Evolutionary conservation across 2,888 invertebrate species (phyloP), one percentile per base, ranked within the genome.

Genomic region (Dynastes hyllus): DNA sequence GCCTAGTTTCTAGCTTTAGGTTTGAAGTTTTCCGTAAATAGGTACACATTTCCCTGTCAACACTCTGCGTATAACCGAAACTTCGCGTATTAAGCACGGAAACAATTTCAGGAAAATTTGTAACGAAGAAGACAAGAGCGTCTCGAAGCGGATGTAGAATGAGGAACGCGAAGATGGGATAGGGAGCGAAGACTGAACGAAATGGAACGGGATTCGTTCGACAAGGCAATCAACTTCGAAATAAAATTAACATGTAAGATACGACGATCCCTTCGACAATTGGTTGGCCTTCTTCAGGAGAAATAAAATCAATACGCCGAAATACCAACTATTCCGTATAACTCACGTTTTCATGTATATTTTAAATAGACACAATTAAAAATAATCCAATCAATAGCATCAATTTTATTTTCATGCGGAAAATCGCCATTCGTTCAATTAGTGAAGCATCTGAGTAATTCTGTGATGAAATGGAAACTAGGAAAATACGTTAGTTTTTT

Each of bases 101-200:
- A 80, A 80, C 78, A 78, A 76, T 80, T 80, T 80, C 80, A 75
- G 78, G 73, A 80, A 78, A 80, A 76, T 73, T 78, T 73, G 77
- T 32, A 71, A 58, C 55, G 58, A 71, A 71, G 71, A 2, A 55
- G 71, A 55, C 55, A 22, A 58, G 37, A 37, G 37, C 51, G 69
- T 22, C 22, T 16, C 51, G 27, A 51, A 69, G 51, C 29, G 51
- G 63, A 63, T 63, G 63, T 63, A 69, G n/a, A 69, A 22, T 27
- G 66, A 66, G 45, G 29, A 45, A 61, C 61, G 29, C 22, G 11
- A 37, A 27, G 32, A 63, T 32, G 37, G 27, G 73, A 75, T 13
- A 11, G 8, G 45, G 11, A 45, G 45, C 45, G 45, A 1, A 2
- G 45, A 45, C 8, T 45, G 51, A 16, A 29, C 11, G 45, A 9